Base-by-base conservation (phyloP, 35 echinoderm and acorn worm species). In the Ophiothrix spiculata region DNA sequence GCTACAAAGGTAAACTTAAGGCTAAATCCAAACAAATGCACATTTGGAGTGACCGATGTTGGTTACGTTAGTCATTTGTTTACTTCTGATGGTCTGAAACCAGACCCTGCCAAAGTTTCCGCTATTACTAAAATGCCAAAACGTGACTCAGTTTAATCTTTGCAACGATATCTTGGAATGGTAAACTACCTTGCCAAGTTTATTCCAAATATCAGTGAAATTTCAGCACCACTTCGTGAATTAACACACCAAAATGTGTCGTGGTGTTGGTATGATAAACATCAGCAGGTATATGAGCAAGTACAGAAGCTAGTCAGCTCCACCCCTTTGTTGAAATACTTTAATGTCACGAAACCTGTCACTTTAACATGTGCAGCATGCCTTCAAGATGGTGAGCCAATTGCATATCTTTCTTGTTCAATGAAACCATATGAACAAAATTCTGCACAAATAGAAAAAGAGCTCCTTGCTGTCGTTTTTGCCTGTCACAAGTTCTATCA, bases 171-270 rank as follows among this genome's bases (percentile, higher is more conserved):
- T 38, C 76, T 89, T 17, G 76, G 88, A 23, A 90, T 94, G 41
- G 77, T 90, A 0, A 94, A 63, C 19, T 94, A 93, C 56, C 87
- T 93, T 0, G 87, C 78, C 10, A 94, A 94, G 40, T 90, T 90
- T 69, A 84, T 89, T 15, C 64, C 76, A 11, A 86, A 94, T 28
- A 76, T 90, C 0, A 86, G 81, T 37, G 88, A 90, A 32, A 77
- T 84, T 34, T 78, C 77, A 15, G 56, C 80, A 29, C 92, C 92
- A 54, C 92, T 90, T 12, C 1, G 86, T 11, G 87, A 90, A 41
- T 69, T 93, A 25, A 87, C 83, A 21, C 91, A 93, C 14, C 78
- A 82, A 42, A n/a, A 40, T 15, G 23, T 45, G 0, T 64, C 74
- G 45, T 93, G 91, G 86, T 56, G 39, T 41, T 87, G 92, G 84